phyloP scores from a whole-genome alignment of 1,140 invertebrate species.

The Myzus persicae region DNA sequence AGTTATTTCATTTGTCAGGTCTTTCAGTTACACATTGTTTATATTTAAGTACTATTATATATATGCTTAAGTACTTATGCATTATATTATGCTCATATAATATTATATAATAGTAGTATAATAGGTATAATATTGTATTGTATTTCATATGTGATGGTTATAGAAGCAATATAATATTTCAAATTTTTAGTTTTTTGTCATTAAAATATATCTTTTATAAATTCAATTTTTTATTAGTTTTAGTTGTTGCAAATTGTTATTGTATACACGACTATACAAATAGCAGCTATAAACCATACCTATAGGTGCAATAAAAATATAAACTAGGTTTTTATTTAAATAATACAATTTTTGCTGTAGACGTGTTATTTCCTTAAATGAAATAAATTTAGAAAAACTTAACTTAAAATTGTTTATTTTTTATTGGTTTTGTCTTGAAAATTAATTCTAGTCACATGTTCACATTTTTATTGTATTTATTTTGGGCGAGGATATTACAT shows the following conservation, averaged over 20 bases:
- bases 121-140: neutral
- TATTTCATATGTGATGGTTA: neutral
- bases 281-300: neutral
- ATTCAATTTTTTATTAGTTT: neutral
- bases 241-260: neutral
- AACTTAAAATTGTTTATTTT: neutral
- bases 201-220: neutral
- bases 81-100: too few relatives aligned
- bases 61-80: too few relatives aligned
- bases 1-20: too few relatives aligned
- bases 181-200: neutral
- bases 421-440: neutral
- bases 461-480: neutral
- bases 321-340: neutral
- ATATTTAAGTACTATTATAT: too few relatives aligned
- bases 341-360: neutral
- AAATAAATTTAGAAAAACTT: neutral
- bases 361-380: neutral
- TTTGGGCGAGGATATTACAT: neutral
- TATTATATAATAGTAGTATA: too few relatives aligned
- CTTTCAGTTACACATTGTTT: too few relatives aligned
- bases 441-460: neutral
- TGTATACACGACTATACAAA: neutral
- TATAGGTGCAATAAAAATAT: neutral
- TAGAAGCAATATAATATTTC: neutral